Base-by-base conservation (phyloP, 2,888 invertebrate genomes). In the Drosophila borealis region DNA sequence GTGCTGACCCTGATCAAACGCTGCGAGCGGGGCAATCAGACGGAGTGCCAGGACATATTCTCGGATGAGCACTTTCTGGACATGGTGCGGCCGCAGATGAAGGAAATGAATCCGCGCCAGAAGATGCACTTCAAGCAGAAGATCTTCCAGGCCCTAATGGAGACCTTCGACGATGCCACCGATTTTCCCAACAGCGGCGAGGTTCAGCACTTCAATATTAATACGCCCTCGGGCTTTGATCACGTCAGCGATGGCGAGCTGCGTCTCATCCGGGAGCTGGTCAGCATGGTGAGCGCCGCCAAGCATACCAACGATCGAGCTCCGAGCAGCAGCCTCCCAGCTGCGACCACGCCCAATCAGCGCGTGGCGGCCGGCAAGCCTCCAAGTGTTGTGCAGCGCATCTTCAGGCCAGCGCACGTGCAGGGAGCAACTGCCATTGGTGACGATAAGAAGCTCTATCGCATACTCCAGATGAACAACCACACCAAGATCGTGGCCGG, bases 121-220 rank as follows among this genome's bases (percentile, higher is more conserved):
- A 91, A 91, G 61, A 54, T 92, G 54, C 72, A 79, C 34, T 91
- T 91, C 60, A 91, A 92, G 60, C 74, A 83, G 13, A 90, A 90
- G 69, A 81, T 90, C 0, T 90, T 82, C 13, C 70, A 81, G 9
- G 71, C 88, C 0, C 36, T 91, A 0, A 88, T 90, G 75, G 90
- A 91, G 61, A 90, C 89, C 0, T 91, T 91, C 34, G 90, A 91
- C 42, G 88, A 90, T 57, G 78, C 79, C 13, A 78, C 77, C 1
- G 84, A 89, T 37, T 91, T 91, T 33, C 89, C 90, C 0, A 57
- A 29, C 13, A 41, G 61, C 17, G 76, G 79, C 2, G 82, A 87
- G 4, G 50, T 68, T n/a, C 88, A 70, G 59, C 77, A 63, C 14
- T 80, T 69, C 25, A 88, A 83, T 25, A 86, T 85, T 0, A 88